Evolutionary conservation across 1,140 invertebrate species (phyloP).

Genomic region (Megalonaias nervosa): DNA sequence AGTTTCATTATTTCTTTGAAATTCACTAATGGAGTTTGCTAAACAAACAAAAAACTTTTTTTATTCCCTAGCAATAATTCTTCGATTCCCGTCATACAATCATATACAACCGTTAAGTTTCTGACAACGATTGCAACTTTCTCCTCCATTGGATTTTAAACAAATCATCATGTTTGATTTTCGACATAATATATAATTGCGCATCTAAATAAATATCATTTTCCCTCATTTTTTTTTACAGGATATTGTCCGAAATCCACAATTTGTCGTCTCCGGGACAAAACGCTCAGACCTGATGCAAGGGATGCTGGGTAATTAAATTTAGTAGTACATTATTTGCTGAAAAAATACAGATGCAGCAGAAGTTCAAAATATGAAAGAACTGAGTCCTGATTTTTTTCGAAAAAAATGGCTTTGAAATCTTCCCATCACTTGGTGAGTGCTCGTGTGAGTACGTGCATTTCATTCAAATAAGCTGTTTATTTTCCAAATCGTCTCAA

Average conservation of each 20-base stretch:
- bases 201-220: no score
- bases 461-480: neutral
- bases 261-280: constrained; percentile 45
- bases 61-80: no score
- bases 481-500: no score
- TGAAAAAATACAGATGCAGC: neutral
- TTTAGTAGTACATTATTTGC: neutral
- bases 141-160: no score
- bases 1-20: no score
- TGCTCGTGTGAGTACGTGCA: neutral
- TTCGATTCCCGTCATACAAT: no score
- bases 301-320: constrained; percentile 51
- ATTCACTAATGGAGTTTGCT: no score
- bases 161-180: no score
- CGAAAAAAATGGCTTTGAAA: neutral
- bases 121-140: no score
- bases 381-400: neutral
- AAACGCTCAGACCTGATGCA: constrained; percentile 58
- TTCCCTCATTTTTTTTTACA: constrained; percentile 27
- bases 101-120: no score
- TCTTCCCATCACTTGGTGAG: neutral
- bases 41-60: no score
- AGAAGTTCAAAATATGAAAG: neutral
- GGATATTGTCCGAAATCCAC: constrained; percentile 52
- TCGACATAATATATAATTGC: no score